Evolutionary conservation across 2,797 vertebrate genomes (phyloP).

Genomic region (Hybognathus amarus): DNA sequence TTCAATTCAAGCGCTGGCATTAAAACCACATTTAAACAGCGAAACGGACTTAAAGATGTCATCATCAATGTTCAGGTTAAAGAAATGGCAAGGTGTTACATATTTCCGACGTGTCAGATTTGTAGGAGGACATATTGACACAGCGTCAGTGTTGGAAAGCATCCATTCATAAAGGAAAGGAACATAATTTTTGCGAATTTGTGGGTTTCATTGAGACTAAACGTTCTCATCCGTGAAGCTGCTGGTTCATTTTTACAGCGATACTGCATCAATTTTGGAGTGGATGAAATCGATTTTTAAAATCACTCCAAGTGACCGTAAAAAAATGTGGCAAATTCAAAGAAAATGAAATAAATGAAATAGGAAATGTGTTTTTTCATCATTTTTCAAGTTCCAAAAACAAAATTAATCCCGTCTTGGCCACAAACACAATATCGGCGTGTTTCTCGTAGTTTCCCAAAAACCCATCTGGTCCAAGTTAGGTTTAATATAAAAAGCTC

Average conservation of each 20-base stretch:
- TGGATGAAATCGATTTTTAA: constrained; percentile 66
- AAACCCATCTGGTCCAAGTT: constrained; percentile 86
- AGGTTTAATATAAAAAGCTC: constrained; percentile 86
- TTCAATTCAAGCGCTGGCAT: constrained; percentile 61
- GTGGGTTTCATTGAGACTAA: constrained; percentile 78
- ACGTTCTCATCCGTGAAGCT: constrained; percentile 76
- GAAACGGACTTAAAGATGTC: constrained; percentile 62
- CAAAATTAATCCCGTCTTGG: constrained; percentile 68
- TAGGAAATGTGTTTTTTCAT: constrained; percentile 56
- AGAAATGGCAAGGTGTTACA: constrained; percentile 49
- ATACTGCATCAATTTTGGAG: neutral
- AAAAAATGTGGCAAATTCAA: constrained; percentile 7
- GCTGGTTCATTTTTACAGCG: constrained; percentile 69
- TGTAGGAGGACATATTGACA: constrained; percentile 50
- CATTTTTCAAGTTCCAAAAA: constrained; percentile 65
- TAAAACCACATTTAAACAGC: constrained; percentile 61
- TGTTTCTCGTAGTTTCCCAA: constrained; percentile 70
- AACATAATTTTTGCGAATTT: constrained; percentile 79
- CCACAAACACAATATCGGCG: constrained; percentile 77
- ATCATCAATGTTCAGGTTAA: constrained; percentile 55
- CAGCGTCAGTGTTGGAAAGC: constrained; percentile 67
- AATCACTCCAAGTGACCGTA: constrained; percentile 9
- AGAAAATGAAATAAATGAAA: constrained; percentile 65
- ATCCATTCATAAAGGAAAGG: constrained; percentile 67
- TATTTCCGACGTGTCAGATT: constrained; percentile 64